Conservation (phyloP, 2,888 invertebrate species). For the Belgica antarctica region DNA sequence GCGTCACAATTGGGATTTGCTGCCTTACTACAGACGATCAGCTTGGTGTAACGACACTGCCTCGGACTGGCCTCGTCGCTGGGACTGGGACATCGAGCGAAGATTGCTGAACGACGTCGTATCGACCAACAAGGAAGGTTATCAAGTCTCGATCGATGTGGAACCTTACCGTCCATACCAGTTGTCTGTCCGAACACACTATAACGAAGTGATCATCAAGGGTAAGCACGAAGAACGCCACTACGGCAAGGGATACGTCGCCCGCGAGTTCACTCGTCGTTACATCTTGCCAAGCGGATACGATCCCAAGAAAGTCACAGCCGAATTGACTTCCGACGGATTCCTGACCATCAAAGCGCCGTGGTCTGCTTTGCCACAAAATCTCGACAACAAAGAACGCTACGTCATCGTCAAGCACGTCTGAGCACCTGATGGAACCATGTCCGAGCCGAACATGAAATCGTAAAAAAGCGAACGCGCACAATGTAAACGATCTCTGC, state of each 20-base stretch:
- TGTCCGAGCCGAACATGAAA: too few relatives aligned
- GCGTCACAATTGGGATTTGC: neutral
- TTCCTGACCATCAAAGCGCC: constrained; percentile 72
- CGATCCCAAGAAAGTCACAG: constrained; percentile 69
- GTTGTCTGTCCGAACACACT: constrained; percentile 66
- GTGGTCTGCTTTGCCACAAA: too few relatives aligned
- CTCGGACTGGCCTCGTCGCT: too few relatives aligned
- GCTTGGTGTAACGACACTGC: neutral
- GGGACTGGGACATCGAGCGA: too few relatives aligned
- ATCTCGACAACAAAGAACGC: too few relatives aligned
- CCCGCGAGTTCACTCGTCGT: constrained; percentile 73
- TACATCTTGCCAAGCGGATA: constrained; percentile 68
- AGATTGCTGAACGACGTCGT: neutral
- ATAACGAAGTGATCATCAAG: constrained; percentile 64
- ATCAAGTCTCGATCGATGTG: constrained; percentile 68
- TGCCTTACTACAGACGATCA: neutral
- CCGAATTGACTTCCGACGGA: constrained; percentile 77
- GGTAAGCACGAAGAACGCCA: constrained; percentile 70
- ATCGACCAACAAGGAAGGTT: constrained; percentile 62
- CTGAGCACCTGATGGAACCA: too few relatives aligned
- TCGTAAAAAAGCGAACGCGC: too few relatives aligned
- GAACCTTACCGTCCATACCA: constrained; percentile 70
- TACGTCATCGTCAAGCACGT: too few relatives aligned
- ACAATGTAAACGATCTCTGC: too few relatives aligned
- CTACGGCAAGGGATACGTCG: constrained; percentile 60